These are phyloP conservation scores for Tipula helvola DNA, from an alignment of 2,888 invertebrate species.

Conservation along the genomic window DNA sequence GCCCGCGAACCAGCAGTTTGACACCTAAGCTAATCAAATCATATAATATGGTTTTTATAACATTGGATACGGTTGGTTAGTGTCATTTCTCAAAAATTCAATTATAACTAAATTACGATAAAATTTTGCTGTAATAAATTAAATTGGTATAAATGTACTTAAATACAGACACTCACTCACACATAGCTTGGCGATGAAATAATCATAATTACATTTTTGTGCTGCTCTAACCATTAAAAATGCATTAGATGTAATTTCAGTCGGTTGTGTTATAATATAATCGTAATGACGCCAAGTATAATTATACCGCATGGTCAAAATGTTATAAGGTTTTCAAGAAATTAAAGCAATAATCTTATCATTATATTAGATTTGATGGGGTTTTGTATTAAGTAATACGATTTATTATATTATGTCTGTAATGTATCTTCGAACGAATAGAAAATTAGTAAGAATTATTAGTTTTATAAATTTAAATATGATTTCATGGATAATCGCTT, in stretches of 20 bases:
- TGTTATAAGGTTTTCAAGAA: background rate
- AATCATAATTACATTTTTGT: background rate
- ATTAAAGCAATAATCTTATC: background rate
- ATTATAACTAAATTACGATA: background rate
- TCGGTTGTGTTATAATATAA: background rate
- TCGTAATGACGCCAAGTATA: background rate
- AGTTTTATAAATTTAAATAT: too few relatives aligned
- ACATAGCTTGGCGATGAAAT: background rate
- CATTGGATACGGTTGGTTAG: background rate
- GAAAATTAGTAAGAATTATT: background rate
- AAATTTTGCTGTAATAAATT: background rate
- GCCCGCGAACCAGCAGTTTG: too few relatives aligned
- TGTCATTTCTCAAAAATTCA: background rate
- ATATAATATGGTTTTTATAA: background rate
- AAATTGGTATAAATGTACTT: background rate
- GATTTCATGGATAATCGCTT: background rate
- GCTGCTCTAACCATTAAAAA: background rate
- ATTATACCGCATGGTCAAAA: background rate
- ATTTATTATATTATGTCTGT: background rate
- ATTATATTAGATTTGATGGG: background rate
- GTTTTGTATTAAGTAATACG: background rate
- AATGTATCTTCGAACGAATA: background rate
- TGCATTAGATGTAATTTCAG: background rate
- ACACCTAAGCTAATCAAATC: too few relatives aligned
- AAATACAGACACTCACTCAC: background rate